A percentile compares a stretch with the other conserved stretches of the same genome.
phyloP scores from a whole-genome alignment of 2,113 vertebrate genomes.

The Aspiorhynchus laticeps region DNA sequence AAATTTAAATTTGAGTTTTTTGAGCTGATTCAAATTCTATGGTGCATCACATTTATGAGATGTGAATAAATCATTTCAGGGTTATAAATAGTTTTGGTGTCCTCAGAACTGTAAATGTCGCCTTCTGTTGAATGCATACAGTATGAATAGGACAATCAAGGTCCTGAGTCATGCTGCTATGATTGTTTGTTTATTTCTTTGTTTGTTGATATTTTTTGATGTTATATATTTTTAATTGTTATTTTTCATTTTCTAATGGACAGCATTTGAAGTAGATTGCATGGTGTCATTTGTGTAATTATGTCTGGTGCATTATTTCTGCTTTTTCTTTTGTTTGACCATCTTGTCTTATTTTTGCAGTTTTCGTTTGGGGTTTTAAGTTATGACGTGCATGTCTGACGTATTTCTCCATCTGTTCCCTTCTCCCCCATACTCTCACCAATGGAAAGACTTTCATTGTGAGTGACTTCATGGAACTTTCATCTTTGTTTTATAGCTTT shows the following conservation, averaged over 20 bases:
- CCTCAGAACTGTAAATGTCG: neutral
- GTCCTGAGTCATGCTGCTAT: neutral
- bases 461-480: constrained; percentile 80
- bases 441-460: constrained; percentile 78
- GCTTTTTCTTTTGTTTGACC: constrained; percentile 69
- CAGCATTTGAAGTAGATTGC: neutral
- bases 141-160: neutral
- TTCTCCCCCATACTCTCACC: constrained; percentile 71
- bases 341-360: constrained; percentile 84
- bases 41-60: neutral
- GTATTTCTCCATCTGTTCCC: constrained; percentile 77
- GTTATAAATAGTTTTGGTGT: constrained; percentile 32
- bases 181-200: neutral
- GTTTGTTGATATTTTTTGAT: neutral
- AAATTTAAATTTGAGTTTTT: neutral
- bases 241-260: neutral
- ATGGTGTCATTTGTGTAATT: constrained; percentile 8
- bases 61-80: constrained; percentile 31
- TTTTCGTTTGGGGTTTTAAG: constrained; percentile 85
- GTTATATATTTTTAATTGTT: neutral
- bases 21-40: neutral
- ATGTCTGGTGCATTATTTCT: constrained; percentile 38
- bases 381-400: constrained; percentile 87
- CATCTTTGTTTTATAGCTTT: constrained; percentile 39
- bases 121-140: neutral